Base-by-base conservation (phyloP, 1,140 invertebrate genomes). In the Danaus plexippus region DNA sequence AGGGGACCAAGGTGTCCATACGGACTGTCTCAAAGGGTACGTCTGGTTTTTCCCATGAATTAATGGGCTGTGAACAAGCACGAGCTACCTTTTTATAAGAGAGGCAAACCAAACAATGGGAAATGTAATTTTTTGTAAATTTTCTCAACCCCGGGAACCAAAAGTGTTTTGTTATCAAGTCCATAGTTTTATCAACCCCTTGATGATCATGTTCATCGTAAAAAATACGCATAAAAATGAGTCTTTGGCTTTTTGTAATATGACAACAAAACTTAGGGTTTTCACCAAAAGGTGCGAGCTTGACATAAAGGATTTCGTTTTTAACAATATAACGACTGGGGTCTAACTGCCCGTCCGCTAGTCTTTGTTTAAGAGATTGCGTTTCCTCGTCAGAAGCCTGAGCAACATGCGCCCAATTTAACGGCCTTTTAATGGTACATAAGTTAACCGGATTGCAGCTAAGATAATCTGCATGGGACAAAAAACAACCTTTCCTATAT, bases 121-220 rank as follows among this genome's bases (percentile, higher is more conserved):
- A 12, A 12, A 54, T n/a, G 13, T 59, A 50, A 10, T 59, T 54
- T 32, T 9, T 9, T 11, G 15, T 45, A 49, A 59, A 54, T 11
- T 43, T 13, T 12, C 47, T 53, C 9, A 59, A n/a, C 7, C 51
- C 51, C 12, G 56, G 56, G 45, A 58, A 58, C 53, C 53, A 55
- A 48, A 53, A 54, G 22, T 48, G 47, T 48, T 48, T 48, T 8
- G 11, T 48, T 32, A 54, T 59, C 11, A 48, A 13, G 11, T 59
- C 57, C 10, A 48, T n/a, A 22, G 57, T 59, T 22, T 53, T 59
- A 48, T 59, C 57, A 11, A 43, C 11, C 8, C 57, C 46, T 8
- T 49, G 22, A 40, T 59, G 57, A 11, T 54, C 52, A 46, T 59
- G 57, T 11, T 59, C 47, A 43, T 59, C 52, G n/a, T 50, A 47